Percentiles rank a stretch among this genome's conserved stretches.
Conservation (phyloP, 2,797 vertebrate genomes). For the Chrysolophus pictus region DNA sequence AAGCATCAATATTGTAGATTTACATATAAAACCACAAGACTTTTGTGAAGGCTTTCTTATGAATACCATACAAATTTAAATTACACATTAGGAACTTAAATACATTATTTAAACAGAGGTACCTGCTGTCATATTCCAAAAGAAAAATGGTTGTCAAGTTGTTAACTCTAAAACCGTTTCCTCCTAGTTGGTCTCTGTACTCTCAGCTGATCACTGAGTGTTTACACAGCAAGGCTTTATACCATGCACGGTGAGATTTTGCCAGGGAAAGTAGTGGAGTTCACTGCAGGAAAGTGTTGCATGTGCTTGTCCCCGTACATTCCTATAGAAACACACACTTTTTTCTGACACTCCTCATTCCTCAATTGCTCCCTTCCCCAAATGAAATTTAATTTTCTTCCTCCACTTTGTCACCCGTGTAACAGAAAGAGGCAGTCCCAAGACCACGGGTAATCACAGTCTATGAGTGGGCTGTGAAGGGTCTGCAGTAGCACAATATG, state of each 20-base stretch:
- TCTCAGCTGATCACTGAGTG: background rate
- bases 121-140: background rate
- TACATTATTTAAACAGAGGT: background rate
- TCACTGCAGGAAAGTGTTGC: background rate
- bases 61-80: background rate
- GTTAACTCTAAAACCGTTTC: background rate
- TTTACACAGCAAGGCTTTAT: background rate
- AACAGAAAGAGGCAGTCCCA: background rate
- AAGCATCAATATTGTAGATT: background rate
- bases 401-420: background rate
- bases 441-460: background rate
- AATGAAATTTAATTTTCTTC: background rate
- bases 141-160: background rate
- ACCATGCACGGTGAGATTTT: background rate
- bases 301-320: fast-evolving
- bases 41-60: background rate
- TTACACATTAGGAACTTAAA: background rate
- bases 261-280: background rate
- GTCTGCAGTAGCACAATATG: background rate
- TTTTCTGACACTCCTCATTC: background rate
- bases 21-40: background rate
- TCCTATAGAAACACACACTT: background rate
- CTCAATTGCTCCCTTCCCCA: background rate
- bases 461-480: background rate
- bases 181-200: background rate